phyloP scores from a whole-genome alignment of 1,140 invertebrate species.

The Nephila pilipes region DNA sequence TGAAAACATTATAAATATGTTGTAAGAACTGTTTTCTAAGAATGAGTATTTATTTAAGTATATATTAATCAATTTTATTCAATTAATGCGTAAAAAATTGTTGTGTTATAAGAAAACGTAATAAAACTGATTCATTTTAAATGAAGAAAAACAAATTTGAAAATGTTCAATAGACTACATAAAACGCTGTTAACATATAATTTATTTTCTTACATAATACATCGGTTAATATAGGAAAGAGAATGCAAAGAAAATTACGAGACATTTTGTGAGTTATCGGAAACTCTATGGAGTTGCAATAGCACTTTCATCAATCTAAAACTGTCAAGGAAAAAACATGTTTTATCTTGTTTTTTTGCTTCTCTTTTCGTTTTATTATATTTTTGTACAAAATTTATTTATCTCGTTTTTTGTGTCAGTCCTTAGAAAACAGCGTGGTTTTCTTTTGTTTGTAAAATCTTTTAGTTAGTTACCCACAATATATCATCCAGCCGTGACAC shows the following conservation, averaged over 20 bases:
- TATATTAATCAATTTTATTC: no score
- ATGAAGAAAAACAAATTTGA: no score
- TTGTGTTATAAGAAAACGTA: no score
- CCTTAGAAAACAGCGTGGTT: background rate
- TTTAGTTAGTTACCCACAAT: background rate
- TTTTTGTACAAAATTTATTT: constrained; percentile 1
- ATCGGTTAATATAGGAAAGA: background rate
- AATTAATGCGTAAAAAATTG: no score
- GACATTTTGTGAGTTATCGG: background rate
- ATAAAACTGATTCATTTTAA: no score
- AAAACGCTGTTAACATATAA: no score
- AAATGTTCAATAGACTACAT: no score
- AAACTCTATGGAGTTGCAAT: background rate
- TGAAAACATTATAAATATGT: no score
- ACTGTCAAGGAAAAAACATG: constrained; percentile 35
- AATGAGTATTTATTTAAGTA: no score
- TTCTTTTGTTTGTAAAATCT: background rate
- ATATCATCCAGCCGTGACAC: background rate
- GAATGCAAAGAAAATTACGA: background rate
- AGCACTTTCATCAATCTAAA: constrained; percentile 55
- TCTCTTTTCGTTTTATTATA: background rate
- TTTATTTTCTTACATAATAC: no score
- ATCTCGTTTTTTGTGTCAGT: background rate
- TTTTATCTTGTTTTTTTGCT: background rate
- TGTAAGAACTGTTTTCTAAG: no score